These are phyloP conservation scores for Ahaetulla prasina DNA, from an alignment of 2,113 vertebrate genomes.

Conservation along the genomic window DNA sequence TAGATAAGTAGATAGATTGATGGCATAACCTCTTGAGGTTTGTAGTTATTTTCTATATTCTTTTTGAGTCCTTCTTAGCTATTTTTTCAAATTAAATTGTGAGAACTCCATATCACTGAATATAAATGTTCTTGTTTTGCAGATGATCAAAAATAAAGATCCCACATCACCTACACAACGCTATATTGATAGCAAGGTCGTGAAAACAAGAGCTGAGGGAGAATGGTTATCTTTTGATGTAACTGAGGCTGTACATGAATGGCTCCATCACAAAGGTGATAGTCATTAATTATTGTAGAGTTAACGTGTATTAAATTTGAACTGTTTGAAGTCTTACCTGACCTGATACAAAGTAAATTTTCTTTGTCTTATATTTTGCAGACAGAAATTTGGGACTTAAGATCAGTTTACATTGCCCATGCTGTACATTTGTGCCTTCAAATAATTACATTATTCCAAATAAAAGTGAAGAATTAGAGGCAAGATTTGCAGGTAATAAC, in stretches of 20 bases:
- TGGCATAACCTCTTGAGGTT: background rate
- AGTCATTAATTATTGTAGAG: constrained; percentile 12
- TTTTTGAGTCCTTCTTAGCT: background rate
- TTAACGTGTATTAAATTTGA: constrained; percentile 8
- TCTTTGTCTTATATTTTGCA: constrained; percentile 70
- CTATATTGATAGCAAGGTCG: constrained; percentile 94
- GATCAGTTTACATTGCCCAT: constrained; percentile 95
- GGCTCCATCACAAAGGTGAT: constrained; percentile 92
- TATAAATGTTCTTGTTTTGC: constrained; percentile 17
- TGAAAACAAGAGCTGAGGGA: constrained; percentile 88
- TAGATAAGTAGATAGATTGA: background rate
- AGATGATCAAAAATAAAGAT: constrained; percentile 92
- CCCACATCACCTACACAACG: constrained; percentile 86
- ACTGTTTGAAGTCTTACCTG: constrained; percentile 14
- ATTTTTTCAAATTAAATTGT: background rate
- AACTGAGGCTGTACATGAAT: constrained; percentile 92
- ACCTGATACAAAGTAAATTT: constrained; percentile 31
- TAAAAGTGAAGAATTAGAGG: constrained; percentile 95
- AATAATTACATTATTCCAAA: constrained; percentile 97
- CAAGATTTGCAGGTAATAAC: constrained; percentile 89
- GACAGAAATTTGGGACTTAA: constrained; percentile 95
- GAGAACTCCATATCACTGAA: constrained; percentile 21
- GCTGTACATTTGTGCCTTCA: constrained; percentile 93
- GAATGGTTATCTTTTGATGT: constrained; percentile 95
- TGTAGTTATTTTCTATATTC: background rate